A percentile compares a stretch with the other conserved stretches of the same genome.
Conservation (phyloP, 2,113 vertebrate genomes). For the Microcebus ravelobensis region DNA sequence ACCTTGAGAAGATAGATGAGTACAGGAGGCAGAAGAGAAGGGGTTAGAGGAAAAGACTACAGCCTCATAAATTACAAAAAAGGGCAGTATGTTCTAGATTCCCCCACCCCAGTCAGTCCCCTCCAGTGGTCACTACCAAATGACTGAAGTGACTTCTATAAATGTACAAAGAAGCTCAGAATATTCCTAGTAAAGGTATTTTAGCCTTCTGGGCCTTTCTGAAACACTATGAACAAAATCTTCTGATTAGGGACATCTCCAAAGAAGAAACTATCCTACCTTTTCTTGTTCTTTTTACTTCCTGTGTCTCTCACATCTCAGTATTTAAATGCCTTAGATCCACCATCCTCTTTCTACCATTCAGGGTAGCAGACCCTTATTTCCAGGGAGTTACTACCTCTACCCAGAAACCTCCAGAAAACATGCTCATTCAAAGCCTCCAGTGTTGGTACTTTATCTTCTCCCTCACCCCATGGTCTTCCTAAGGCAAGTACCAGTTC, state of each 20-base stretch:
- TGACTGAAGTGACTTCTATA: not conserved
- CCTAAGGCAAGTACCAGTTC: conserved; percentile 26
- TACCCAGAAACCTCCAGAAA: conserved; percentile 1
- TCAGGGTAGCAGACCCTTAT: not conserved
- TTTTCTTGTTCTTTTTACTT: conserved; percentile 29
- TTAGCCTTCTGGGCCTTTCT: not conserved
- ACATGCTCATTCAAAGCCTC: conserved; percentile 25
- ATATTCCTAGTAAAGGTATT: not conserved
- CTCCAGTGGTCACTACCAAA: not conserved
- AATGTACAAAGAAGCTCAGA: not conserved
- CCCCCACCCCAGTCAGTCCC: not conserved
- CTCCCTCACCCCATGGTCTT: not conserved
- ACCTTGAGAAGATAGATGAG: conserved; percentile 75
- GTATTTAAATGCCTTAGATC: not conserved
- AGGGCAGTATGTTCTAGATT: not conserved
- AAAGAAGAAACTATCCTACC: not conserved
- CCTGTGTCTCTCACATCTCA: not conserved
- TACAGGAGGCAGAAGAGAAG: not conserved
- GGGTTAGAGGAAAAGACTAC: conserved; percentile 11
- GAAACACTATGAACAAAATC: not conserved
- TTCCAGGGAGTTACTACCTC: not conserved
- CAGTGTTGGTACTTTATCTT: not conserved
- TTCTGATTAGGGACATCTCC: not conserved
- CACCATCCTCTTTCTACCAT: not conserved
- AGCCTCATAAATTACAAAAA: not conserved